Percentiles rank a stretch among this genome's conserved stretches.
Conservation (phyloP, 2,888 invertebrate species). For the Melanostoma mellinum region DNA sequence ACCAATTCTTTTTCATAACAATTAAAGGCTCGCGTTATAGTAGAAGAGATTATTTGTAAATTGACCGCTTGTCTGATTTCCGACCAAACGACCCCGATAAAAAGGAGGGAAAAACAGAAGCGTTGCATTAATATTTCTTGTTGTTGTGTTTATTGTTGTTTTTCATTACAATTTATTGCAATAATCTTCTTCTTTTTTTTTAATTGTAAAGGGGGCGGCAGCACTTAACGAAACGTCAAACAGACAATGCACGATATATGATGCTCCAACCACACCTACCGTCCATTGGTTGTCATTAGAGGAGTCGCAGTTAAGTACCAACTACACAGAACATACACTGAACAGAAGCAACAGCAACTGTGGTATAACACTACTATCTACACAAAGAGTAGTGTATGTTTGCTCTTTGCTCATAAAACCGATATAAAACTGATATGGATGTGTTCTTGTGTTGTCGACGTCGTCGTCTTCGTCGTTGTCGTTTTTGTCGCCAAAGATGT, state of each 20-base stretch:
- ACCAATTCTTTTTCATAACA: not conserved
- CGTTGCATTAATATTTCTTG: conserved; percentile 43
- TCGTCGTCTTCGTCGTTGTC: conserved; percentile 29
- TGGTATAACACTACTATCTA: conserved; percentile 15
- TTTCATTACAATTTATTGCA: conserved; percentile 2
- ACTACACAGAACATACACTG: conserved; percentile 47
- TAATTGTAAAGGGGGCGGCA: conserved; percentile 66
- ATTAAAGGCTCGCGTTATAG: conserved; percentile 45
- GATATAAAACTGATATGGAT: conserved; percentile 69
- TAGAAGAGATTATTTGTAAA: conserved; percentile 55
- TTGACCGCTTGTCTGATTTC: conserved; percentile 65
- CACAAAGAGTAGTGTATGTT: conserved; percentile 61
- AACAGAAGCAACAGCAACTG: conserved; percentile 67
- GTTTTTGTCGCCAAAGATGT: conserved; percentile 58
- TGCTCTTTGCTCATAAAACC: conserved; percentile 69
- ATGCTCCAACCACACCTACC: conserved; percentile 71
- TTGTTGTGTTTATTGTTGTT: not conserved
- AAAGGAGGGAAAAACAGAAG: conserved; percentile 49
- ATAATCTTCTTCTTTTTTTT: conserved; percentile 20
- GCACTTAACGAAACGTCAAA: conserved; percentile 41
- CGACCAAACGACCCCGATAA: conserved; percentile 69
- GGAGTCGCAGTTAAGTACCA: conserved; percentile 60
- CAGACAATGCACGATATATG: conserved; percentile 60
- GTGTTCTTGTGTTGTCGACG: conserved; percentile 64
- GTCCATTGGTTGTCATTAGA: conserved; percentile 70